These are phyloP conservation scores for Bos indicus DNA, from an alignment of 2,113 vertebrate genomes.

Conservation along the genomic window DNA sequence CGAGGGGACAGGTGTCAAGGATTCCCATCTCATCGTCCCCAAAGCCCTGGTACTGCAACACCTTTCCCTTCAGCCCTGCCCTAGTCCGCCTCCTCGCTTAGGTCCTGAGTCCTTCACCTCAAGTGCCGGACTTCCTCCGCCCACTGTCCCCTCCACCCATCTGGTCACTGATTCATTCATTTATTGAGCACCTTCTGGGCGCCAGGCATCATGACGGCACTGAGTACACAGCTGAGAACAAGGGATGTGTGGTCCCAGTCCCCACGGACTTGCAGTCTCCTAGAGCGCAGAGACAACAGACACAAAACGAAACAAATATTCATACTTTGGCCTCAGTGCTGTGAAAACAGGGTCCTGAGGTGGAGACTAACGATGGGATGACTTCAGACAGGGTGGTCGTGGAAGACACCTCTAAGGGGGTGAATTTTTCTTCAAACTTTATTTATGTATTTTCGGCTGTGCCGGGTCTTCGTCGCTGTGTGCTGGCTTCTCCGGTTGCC, in stretches of 20 bases:
- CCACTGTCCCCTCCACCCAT: fast-evolving
- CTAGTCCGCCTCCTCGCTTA: fast-evolving
- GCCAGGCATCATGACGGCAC: fast-evolving
- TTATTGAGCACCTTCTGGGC: neutral
- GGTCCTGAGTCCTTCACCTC: no score
- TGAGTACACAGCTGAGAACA: no score
- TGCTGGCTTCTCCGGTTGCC: neutral
- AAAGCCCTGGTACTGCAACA: neutral
- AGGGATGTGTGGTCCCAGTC: neutral
- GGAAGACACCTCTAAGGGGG: neutral
- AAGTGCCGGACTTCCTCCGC: fast-evolving
- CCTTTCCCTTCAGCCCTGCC: fast-evolving
- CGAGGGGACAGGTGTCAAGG: fast-evolving
- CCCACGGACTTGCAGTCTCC: fast-evolving
- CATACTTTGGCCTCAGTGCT: fast-evolving
- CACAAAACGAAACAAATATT: neutral
- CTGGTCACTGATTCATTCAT: neutral
- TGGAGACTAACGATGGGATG: fast-evolving
- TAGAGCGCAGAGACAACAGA: neutral
- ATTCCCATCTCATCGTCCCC: fast-evolving
- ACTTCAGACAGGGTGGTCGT: neutral
- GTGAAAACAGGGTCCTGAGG: neutral
- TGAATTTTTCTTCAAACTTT: neutral
- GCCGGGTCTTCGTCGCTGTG: neutral
- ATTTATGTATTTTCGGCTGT: neutral